Evolutionary conservation across 2,797 vertebrate genomes (phyloP).

Genomic region (Hylomyscus alleni): DNA sequence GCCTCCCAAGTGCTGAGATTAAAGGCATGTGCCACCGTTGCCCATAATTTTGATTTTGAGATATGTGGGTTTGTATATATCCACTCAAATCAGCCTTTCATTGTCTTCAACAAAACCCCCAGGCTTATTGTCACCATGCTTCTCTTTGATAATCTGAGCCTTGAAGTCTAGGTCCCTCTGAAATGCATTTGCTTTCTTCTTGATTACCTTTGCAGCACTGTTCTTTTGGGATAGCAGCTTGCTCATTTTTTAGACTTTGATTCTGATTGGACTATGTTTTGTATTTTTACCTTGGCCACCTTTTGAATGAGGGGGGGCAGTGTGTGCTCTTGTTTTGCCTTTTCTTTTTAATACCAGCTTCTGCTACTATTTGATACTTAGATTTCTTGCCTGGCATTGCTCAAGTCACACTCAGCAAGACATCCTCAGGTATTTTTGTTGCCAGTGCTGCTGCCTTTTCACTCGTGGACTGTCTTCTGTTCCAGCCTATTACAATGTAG

Average conservation of each 20-base stretch:
- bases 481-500: slow-evolving; percentile 95
- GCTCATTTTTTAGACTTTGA: background rate
- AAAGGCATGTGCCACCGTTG: no score
- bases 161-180: background rate
- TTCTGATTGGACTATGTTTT: background rate
- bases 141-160: no score
- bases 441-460: slow-evolving; percentile 95
- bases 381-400: slow-evolving; percentile 97
- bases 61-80: background rate
- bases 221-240: background rate
- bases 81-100: background rate
- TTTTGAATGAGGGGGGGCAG: background rate
- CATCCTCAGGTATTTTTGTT: slow-evolving; percentile 96
- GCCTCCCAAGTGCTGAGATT: no score
- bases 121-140: background rate
- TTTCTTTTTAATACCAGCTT: slow-evolving; percentile 87
- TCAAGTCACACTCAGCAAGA: slow-evolving; percentile 94
- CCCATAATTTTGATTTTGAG: background rate
- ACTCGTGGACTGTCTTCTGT: slow-evolving; percentile 93
- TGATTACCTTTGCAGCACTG: background rate
- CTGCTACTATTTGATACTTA: slow-evolving; percentile 95
- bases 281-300: background rate
- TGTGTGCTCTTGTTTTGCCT: background rate
- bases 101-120: background rate
- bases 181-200: background rate